Conservation (phyloP, 2,797 vertebrate species). For the Paramormyrops hopkinsi region DNA sequence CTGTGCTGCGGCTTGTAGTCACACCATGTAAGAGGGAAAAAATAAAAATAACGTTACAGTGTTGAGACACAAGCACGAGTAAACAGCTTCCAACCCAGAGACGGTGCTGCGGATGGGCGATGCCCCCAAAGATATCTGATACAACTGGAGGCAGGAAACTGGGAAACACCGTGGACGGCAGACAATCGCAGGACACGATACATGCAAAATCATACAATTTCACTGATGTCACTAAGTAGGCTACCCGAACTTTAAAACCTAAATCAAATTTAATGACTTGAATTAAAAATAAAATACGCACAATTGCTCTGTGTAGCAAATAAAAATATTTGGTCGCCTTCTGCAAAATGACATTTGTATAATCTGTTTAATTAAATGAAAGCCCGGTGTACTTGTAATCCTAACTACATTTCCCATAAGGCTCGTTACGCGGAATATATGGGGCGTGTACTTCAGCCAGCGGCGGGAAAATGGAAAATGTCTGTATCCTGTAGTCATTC, state of each 20-base stretch:
- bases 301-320: not conserved
- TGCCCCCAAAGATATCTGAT: not conserved
- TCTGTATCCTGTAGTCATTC: not conserved
- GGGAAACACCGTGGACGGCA: not conserved
- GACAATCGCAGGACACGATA: not conserved
- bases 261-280: not conserved
- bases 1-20: not conserved
- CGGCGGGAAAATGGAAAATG: slow-evolving; percentile 14
- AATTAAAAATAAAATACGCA: not conserved
- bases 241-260: not conserved
- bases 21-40: not conserved
- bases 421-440: not conserved
- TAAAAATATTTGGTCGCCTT: not conserved
- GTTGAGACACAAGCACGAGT: not conserved
- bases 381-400: not conserved
- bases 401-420: slow-evolving; percentile 29
- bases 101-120: not conserved
- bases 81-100: not conserved
- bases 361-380: not conserved
- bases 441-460: not conserved
- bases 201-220: not conserved
- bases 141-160: not conserved
- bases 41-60: not conserved
- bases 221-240: not conserved
- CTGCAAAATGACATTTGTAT: not conserved